These are phyloP conservation scores for Onchidella celtica DNA, from an alignment of 2,888 invertebrate species.

Conservation along the genomic window DNA sequence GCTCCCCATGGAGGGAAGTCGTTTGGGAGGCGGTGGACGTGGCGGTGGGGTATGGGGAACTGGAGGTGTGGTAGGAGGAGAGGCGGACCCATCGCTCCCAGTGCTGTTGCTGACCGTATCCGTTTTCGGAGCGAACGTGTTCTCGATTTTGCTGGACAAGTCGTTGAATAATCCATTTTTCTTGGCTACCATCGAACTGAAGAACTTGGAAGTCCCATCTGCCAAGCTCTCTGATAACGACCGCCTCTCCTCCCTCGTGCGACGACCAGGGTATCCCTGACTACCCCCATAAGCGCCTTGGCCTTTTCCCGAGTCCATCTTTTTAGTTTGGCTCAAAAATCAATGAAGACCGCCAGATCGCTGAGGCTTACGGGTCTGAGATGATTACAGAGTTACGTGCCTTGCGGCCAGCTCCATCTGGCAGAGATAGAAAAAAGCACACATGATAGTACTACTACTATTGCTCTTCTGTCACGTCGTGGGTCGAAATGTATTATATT, in stretches of 20 bases:
- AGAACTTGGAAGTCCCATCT: constrained; percentile 74
- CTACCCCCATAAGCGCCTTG: constrained; percentile 16
- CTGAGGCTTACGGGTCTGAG: background rate
- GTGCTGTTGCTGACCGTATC: constrained; percentile 61
- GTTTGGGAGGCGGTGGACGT: constrained; percentile 42
- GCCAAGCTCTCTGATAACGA: constrained; percentile 64
- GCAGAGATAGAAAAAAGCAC: background rate
- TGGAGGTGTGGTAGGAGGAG: constrained; percentile 41
- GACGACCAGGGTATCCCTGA: constrained; percentile 10
- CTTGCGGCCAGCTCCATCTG: constrained; percentile 1
- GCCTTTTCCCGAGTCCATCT: constrained; percentile 25
- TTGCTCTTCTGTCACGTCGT: too few relatives aligned
- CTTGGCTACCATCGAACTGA: constrained; percentile 75
- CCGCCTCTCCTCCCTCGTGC: constrained; percentile 48
- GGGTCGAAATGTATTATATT: too few relatives aligned
- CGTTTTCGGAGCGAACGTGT: constrained; percentile 61
- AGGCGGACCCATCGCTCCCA: constrained; percentile 54
- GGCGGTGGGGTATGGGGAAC: constrained; percentile 29
- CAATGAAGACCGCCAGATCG: background rate
- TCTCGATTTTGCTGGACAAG: constrained; percentile 76
- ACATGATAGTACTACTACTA: background rate
- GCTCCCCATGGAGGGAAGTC: constrained; percentile 40
- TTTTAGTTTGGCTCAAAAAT: background rate
- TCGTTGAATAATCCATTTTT: constrained; percentile 77
- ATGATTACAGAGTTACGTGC: background rate